Evolutionary conservation across 2,113 vertebrate species (phyloP).

Genomic region (Xiphophorus maculatus): DNA sequence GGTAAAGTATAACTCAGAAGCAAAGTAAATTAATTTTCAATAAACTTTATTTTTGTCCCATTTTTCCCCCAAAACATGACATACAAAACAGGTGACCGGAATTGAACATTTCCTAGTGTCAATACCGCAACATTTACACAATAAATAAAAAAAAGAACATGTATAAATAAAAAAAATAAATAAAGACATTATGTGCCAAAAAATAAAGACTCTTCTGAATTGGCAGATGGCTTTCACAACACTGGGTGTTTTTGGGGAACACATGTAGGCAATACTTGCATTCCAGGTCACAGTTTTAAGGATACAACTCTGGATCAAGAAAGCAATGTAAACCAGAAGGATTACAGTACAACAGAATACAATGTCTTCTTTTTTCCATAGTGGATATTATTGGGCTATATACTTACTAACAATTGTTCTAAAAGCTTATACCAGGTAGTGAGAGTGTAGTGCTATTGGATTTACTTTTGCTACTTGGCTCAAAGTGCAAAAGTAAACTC

Average conservation of each 20-base stretch:
- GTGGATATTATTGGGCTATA: constrained; percentile 72
- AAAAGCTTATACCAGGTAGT: constrained; percentile 82
- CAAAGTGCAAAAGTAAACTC: constrained; percentile 65
- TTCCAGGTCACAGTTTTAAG: constrained; percentile 82
- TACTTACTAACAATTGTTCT: constrained; percentile 71
- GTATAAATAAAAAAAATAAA: constrained; percentile 82
- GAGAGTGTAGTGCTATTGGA: constrained; percentile 77
- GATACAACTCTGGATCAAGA: constrained; percentile 75
- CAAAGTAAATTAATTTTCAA: constrained; percentile 56
- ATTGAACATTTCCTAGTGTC: constrained; percentile 76
- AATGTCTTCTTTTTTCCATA: constrained; percentile 57
- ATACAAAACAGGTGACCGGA: constrained; percentile 82
- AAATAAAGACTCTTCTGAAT: constrained; percentile 74
- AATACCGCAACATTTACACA: constrained; percentile 77
- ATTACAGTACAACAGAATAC: constrained; percentile 74
- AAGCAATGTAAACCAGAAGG: constrained; percentile 77
- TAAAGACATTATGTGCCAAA: constrained; percentile 81
- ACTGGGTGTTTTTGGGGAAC: constrained; percentile 73
- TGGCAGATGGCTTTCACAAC: constrained; percentile 79
- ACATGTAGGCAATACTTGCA: constrained; percentile 77
- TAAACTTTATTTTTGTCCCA: constrained; percentile 81
- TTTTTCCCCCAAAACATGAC: constrained; percentile 63
- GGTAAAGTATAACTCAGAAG: background rate
- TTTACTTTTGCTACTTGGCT: constrained; percentile 59
- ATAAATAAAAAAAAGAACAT: constrained; percentile 79